Percentiles rank a stretch among this genome's conserved stretches.
phyloP scores from a whole-genome alignment of 2,113 vertebrate species.

The Neotragus moschatus region DNA sequence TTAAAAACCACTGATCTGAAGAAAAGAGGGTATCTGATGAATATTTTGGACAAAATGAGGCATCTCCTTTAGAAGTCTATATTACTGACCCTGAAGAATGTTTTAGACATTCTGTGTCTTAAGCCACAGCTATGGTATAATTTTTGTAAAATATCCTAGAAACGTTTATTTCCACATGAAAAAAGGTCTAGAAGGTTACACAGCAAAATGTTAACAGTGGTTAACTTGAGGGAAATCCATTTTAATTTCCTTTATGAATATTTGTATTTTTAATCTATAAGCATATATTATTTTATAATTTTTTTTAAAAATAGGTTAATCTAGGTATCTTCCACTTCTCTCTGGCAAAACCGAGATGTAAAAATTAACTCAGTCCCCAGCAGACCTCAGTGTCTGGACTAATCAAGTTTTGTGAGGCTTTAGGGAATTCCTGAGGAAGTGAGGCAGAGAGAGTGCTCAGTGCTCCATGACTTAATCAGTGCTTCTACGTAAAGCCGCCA shows the following conservation, averaged over 20 bases:
- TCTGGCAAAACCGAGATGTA: slow-evolving; percentile 64
- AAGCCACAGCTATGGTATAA: not conserved
- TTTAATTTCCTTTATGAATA: not conserved
- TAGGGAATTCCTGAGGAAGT: slow-evolving; percentile 43
- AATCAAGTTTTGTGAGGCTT: slow-evolving; percentile 55
- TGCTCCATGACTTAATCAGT: slow-evolving; percentile 19
- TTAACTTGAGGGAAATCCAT: not conserved
- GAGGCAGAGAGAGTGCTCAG: not conserved
- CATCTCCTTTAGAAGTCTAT: not conserved
- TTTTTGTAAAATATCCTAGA: not conserved
- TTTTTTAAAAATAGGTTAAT: slow-evolving; percentile 1
- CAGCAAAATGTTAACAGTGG: not conserved
- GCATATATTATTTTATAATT: slow-evolving; percentile 22
- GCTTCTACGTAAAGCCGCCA: not conserved
- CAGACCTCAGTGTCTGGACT: slow-evolving; percentile 48
- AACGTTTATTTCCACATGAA: not conserved
- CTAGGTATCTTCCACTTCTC: slow-evolving; percentile 63
- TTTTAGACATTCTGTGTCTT: not conserved
- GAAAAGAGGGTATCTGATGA: slow-evolving; percentile 18
- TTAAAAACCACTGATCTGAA: slow-evolving; percentile 32
- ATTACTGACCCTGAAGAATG: not conserved
- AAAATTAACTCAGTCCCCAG: slow-evolving; percentile 72
- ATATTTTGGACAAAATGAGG: slow-evolving; percentile 59
- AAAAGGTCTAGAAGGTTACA: slow-evolving; percentile 18
- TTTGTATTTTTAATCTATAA: slow-evolving; percentile 5